These are phyloP conservation scores for Orchesella flavescens DNA, from an alignment of 2,888 invertebrate species.

Conservation along the genomic window DNA sequence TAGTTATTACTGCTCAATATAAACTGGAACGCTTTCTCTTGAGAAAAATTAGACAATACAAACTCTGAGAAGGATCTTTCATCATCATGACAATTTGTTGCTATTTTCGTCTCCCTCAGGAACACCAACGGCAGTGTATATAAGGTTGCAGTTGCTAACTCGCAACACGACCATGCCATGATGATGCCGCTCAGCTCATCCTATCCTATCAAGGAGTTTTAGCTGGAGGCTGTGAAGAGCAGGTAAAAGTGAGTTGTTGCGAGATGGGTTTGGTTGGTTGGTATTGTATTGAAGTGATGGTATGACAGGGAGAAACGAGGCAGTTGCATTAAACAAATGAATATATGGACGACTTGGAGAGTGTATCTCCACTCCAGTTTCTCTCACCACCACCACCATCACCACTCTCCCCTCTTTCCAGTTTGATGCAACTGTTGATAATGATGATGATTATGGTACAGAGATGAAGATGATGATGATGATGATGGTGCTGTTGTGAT, in stretches of 20 bases:
- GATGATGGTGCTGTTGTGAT: not conserved
- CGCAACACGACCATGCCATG: not conserved
- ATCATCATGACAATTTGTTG: slow-evolving; percentile 42
- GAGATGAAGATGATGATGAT: slow-evolving; percentile 31
- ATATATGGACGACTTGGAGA: not conserved
- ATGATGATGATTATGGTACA: slow-evolving; percentile 23
- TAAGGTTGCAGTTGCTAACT: slow-evolving; percentile 9
- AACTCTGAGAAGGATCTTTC: slow-evolving; percentile 10
- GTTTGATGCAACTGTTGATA: slow-evolving; percentile 29
- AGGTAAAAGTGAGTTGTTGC: not conserved
- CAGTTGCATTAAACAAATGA: slow-evolving; percentile 30
- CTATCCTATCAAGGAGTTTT: not conserved
- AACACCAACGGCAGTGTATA: not conserved
- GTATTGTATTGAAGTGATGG: not conserved
- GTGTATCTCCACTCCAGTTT: not conserved
- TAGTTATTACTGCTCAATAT: not conserved
- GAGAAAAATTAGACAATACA: not conserved
- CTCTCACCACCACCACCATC: slow-evolving; percentile 1
- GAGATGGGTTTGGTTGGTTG: not conserved
- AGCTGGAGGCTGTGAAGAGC: not conserved
- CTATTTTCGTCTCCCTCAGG: slow-evolving; percentile 3
- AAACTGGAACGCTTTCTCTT: not conserved
- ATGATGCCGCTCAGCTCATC: too few species aligned
- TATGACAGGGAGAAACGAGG: slow-evolving; percentile 5
- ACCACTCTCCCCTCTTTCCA: not conserved